Evolutionary conservation across 2,888 invertebrate species (phyloP).

Genomic region (Oasisia sp.): DNA sequence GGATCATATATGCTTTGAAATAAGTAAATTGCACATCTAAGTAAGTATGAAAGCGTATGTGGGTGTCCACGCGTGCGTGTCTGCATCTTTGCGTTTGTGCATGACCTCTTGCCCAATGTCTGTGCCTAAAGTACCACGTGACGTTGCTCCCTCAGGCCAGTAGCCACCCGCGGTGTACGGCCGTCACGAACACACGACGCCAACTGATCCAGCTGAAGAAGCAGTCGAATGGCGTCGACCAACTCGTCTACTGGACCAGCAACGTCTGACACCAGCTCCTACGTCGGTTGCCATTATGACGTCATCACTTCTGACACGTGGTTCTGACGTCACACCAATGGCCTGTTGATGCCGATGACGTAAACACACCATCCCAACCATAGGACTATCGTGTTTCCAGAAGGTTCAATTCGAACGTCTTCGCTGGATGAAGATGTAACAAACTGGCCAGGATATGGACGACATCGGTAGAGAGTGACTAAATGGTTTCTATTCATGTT

Average conservation of each 20-base stretch:
- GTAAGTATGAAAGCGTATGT: neutral
- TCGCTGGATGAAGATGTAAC: neutral
- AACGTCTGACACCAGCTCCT: neutral
- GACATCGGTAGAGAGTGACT: neutral
- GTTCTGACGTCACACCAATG: neutral
- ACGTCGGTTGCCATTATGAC: neutral
- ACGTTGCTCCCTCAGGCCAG: neutral
- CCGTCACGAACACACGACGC: neutral
- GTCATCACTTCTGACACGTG: neutral
- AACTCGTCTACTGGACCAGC: constrained; percentile 9
- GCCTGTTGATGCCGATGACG: neutral
- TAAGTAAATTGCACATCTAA: neutral
- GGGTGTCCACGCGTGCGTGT: neutral
- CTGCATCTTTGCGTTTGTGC: neutral
- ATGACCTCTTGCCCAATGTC: neutral
- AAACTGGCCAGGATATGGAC: neutral
- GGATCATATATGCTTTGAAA: neutral
- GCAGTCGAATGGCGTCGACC: neutral
- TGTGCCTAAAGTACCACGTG: neutral
- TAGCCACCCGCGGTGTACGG: neutral
- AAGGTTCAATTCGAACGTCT: neutral
- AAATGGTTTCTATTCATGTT: neutral
- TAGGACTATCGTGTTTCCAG: neutral
- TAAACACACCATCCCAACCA: neutral
- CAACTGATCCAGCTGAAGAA: neutral